Evolutionary conservation across 2,888 invertebrate genomes (phyloP).

Genomic region (Pachliopta kotzebuea): DNA sequence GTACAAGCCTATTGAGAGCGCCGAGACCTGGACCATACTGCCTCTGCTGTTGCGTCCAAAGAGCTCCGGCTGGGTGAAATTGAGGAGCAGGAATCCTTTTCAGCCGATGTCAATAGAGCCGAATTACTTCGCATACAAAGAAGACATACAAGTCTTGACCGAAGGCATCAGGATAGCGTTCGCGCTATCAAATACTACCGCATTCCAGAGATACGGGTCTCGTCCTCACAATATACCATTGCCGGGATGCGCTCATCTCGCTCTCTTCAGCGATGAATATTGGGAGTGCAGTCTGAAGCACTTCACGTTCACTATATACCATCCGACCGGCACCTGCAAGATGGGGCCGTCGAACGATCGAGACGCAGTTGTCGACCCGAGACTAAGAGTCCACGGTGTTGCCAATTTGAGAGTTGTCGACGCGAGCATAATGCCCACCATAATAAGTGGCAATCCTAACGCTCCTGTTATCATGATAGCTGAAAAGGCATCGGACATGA

Average conservation of each 20-base stretch:
- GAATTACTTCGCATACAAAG: slow-evolving; percentile 93
- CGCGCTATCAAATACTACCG: slow-evolving; percentile 87
- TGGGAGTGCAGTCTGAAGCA: slow-evolving; percentile 93
- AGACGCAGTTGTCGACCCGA: slow-evolving; percentile 89
- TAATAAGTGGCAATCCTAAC: slow-evolving; percentile 94
- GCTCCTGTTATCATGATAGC: slow-evolving; percentile 95
- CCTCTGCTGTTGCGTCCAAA: slow-evolving; percentile 91
- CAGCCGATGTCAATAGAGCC: slow-evolving; percentile 93
- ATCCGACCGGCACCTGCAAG: slow-evolving; percentile 91
- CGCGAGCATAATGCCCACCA: slow-evolving; percentile 93
- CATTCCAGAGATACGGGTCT: slow-evolving; percentile 91
- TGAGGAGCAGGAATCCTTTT: slow-evolving; percentile 90
- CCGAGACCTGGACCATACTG: slow-evolving; percentile 92
- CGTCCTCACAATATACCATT: slow-evolving; percentile 88
- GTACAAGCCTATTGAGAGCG: slow-evolving; percentile 88
- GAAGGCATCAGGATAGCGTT: slow-evolving; percentile 93
- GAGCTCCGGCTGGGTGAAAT: slow-evolving; percentile 92
- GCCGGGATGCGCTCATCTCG: slow-evolving; percentile 89
- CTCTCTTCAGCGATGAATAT: slow-evolving; percentile 89
- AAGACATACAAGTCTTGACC: slow-evolving; percentile 88
- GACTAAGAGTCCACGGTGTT: slow-evolving; percentile 89
- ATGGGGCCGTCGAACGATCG: slow-evolving; percentile 91
- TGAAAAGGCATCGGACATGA: slow-evolving; percentile 93
- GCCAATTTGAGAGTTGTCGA: slow-evolving; percentile 89
- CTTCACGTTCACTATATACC: slow-evolving; percentile 91